Percentiles rank a stretch among this genome's conserved stretches.
Conservation (phyloP, 1,140 invertebrate species). For the Oedothorax gibbosus region DNA sequence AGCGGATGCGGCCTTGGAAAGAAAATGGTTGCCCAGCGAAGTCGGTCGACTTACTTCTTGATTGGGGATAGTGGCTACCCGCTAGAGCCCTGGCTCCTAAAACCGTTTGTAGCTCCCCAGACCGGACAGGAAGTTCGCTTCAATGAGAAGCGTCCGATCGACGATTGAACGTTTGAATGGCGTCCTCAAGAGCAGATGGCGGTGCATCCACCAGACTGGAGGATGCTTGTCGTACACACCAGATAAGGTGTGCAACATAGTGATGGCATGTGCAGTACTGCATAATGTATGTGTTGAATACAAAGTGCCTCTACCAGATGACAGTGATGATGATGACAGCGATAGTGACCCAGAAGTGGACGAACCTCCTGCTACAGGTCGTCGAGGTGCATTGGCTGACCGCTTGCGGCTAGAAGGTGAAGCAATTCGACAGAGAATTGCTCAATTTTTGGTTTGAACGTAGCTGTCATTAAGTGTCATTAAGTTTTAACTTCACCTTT, state of each 20-base stretch:
- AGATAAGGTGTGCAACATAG: neutral
- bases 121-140: neutral
- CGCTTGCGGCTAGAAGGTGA: too few relatives aligned
- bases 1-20: neutral
- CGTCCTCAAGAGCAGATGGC: neutral
- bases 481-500: too few relatives aligned
- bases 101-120: neutral
- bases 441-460: too few relatives aligned
- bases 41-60: neutral
- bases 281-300: neutral
- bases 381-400: too few relatives aligned
- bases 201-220: neutral
- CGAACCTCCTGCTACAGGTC: too few relatives aligned
- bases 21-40: neutral
- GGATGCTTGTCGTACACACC: neutral
- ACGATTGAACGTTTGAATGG: constrained; percentile 14
- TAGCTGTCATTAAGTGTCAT: too few relatives aligned
- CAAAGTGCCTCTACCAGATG: neutral
- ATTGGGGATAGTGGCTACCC: constrained; percentile 8
- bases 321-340: neutral
- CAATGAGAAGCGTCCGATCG: neutral
- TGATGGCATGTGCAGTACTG: neutral
- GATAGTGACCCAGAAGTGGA: too few relatives aligned
- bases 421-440: too few relatives aligned
- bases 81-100: constrained; percentile 6